phyloP scores from a whole-genome alignment of 1,140 invertebrate species.

The Lucilia sericata region DNA sequence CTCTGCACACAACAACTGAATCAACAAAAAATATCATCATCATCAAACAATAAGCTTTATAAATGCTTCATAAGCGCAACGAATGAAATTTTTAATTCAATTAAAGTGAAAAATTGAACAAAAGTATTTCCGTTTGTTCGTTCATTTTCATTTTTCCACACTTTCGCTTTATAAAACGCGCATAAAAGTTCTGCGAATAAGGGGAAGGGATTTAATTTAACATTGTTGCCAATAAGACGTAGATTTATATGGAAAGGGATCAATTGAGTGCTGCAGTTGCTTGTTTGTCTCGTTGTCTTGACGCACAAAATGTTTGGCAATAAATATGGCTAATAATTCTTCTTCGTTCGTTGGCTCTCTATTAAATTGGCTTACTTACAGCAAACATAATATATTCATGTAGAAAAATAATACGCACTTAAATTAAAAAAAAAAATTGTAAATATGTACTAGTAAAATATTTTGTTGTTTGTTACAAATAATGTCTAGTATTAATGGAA shows the following conservation, averaged over 20 bases:
- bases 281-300: neutral
- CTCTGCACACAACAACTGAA: no score
- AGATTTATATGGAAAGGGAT: neutral
- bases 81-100: slow-evolving; percentile 29
- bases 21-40: neutral
- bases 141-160: neutral
- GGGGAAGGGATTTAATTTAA: neutral
- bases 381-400: neutral
- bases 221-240: neutral
- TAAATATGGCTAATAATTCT: slow-evolving; percentile 14
- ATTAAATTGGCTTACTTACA: neutral
- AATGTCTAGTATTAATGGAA: neutral
- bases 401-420: neutral
- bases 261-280: neutral
- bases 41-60: slow-evolving; percentile 24
- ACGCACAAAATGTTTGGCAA: neutral
- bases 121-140: neutral
- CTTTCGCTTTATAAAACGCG: neutral
- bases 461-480: neutral
- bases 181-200: neutral
- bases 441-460: neutral
- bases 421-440: neutral
- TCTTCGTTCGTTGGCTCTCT: neutral
- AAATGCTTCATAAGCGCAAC: slow-evolving; percentile 26
- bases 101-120: slow-evolving; percentile 15